These are phyloP conservation scores for Sinonovacula constricta DNA, from an alignment of 1,140 invertebrate genomes.

Conservation along the genomic window DNA sequence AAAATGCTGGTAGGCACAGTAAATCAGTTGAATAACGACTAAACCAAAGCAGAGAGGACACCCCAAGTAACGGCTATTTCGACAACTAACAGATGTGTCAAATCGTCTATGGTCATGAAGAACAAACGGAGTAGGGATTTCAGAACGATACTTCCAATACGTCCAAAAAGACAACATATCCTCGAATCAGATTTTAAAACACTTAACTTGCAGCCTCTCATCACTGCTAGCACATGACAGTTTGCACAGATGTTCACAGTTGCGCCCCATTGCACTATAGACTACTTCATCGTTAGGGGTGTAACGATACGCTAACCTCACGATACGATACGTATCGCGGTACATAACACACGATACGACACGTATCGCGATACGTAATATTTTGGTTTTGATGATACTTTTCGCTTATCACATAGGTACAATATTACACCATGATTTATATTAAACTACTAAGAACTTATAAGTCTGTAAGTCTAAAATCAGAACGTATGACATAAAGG, in stretches of 20 bases:
- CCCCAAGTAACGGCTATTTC: conserved; percentile 4
- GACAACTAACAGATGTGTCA: too few relatives aligned
- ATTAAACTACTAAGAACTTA: too few relatives aligned
- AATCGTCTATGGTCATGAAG: conserved; percentile 7
- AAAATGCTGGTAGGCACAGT: not conserved
- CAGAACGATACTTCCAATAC: not conserved
- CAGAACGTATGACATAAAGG: too few relatives aligned
- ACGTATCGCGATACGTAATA: too few relatives aligned
- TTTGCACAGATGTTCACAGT: conserved; percentile 39
- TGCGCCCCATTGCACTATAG: not conserved
- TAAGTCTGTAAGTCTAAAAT: too few relatives aligned
- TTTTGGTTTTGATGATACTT: too few relatives aligned
- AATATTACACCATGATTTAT: too few relatives aligned
- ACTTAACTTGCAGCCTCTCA: not conserved
- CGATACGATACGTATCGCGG: too few relatives aligned
- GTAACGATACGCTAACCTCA: too few relatives aligned
- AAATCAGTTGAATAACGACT: not conserved
- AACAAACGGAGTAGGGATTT: not conserved
- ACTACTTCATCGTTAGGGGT: not conserved
- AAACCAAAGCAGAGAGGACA: not conserved
- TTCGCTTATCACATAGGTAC: too few relatives aligned
- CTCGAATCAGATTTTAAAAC: not conserved
- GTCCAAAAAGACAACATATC: not conserved
- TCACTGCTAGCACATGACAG: conserved; percentile 15
- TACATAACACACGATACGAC: too few relatives aligned